Percentiles rank a stretch among this genome's conserved stretches.
Conservation (phyloP, 2,113 vertebrate genomes). For the Tragelaphus scriptus region DNA sequence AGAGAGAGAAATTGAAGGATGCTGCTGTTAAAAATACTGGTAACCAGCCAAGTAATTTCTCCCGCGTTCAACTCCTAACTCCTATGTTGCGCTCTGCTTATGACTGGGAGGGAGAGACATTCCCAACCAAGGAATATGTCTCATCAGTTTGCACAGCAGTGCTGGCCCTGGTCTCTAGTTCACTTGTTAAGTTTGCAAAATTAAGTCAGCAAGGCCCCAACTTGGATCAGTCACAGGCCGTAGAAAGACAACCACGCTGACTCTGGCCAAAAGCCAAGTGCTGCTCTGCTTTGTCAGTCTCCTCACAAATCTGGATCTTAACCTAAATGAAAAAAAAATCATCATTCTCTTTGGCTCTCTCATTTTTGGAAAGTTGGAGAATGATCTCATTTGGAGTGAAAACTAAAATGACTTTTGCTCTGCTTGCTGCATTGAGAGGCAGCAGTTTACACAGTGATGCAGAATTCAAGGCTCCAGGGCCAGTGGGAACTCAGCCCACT, state of each 20-base stretch:
- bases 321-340: neutral
- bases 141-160: neutral
- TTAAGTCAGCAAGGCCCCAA: neutral
- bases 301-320: neutral
- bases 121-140: neutral
- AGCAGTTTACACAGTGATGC: neutral
- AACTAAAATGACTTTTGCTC: neutral
- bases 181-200: neutral
- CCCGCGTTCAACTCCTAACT: neutral
- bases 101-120: neutral
- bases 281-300: neutral
- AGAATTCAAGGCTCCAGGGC: neutral
- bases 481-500: neutral
- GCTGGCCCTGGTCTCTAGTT: neutral
- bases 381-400: neutral
- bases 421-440: neutral
- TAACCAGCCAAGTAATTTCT: conserved; percentile 32
- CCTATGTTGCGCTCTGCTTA: neutral
- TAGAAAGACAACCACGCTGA: neutral
- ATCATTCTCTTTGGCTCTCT: neutral
- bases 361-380: neutral
- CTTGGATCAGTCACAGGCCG: neutral
- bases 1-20: conserved; percentile 21
- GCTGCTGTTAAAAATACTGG: conserved; percentile 23
- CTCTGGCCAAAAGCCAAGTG: neutral